Evolutionary conservation across 2,888 invertebrate genomes (phyloP).

Genomic region (Drosophila meridionalis): DNA sequence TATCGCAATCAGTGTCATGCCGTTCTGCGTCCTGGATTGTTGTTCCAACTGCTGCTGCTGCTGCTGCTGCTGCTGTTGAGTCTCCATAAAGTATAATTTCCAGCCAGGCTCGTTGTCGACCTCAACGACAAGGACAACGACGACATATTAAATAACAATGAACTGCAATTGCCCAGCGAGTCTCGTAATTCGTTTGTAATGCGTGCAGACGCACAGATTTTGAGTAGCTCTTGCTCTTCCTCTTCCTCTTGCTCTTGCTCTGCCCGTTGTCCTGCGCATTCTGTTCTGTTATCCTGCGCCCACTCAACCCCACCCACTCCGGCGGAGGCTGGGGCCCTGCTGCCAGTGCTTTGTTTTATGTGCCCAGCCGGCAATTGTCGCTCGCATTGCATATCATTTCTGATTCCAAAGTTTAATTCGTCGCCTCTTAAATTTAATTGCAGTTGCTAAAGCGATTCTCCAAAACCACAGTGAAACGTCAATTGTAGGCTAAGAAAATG

Average conservation of each 20-base stretch:
- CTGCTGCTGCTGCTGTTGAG: constrained; percentile 40
- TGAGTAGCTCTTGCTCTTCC: constrained; percentile 60
- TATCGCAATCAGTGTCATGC: constrained; percentile 80
- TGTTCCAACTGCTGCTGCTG: constrained; percentile 31
- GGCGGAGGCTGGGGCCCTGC: constrained; percentile 1
- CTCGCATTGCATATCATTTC: constrained; percentile 65
- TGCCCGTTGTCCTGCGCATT: constrained; percentile 29
- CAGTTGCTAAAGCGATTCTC: constrained; percentile 26
- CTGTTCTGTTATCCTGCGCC: constrained; percentile 27
- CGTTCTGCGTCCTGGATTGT: constrained; percentile 59
- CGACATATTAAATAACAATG: constrained; percentile 82
- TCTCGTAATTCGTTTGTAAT: constrained; percentile 79
- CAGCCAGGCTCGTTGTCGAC: constrained; percentile 46
- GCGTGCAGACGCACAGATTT: constrained; percentile 81
- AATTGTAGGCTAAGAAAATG: constrained; percentile 23
- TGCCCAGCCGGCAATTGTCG: constrained; percentile 55
- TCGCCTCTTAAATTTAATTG: constrained; percentile 72
- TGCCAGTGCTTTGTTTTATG: constrained; percentile 63
- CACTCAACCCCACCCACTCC: neutral
- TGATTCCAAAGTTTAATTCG: constrained; percentile 70
- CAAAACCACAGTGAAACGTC: constrained; percentile 15
- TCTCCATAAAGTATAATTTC: constrained; percentile 79
- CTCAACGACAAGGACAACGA: constrained; percentile 52
- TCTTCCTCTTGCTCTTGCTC: constrained; percentile 30
- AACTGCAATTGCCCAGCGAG: constrained; percentile 81